Conservation (phyloP, 1,140 invertebrate species). For the Ips nitidus region DNA sequence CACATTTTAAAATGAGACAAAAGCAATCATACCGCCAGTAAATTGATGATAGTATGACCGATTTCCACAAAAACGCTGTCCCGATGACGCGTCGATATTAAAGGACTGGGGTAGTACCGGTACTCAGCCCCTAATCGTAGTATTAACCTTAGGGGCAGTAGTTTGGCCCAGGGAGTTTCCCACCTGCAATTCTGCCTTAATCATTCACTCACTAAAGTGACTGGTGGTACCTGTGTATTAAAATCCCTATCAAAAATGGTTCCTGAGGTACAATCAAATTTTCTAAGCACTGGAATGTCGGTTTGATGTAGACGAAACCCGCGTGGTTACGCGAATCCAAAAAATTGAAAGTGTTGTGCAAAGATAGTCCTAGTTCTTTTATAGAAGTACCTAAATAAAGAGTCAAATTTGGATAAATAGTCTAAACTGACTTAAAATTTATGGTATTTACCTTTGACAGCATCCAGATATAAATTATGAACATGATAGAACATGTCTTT, state of each 20-base stretch:
- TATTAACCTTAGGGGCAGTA: slow-evolving; percentile 77
- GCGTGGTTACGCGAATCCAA: slow-evolving; percentile 80
- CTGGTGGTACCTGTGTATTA: slow-evolving; percentile 69
- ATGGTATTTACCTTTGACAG: slow-evolving; percentile 63
- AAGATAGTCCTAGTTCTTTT: slow-evolving; percentile 71
- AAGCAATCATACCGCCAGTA: slow-evolving; percentile 62
- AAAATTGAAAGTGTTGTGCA: slow-evolving; percentile 63
- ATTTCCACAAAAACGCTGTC: slow-evolving; percentile 86
- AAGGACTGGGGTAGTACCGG: slow-evolving; percentile 84
- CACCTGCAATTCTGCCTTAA: slow-evolving; percentile 56
- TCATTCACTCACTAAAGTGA: no score
- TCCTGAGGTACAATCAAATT: slow-evolving; percentile 73
- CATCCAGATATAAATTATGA: slow-evolving; percentile 75
- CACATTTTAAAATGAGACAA: slow-evolving; percentile 13
- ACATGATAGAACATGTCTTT: slow-evolving; percentile 79
- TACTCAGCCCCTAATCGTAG: slow-evolving; percentile 83
- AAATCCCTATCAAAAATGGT: slow-evolving; percentile 78
- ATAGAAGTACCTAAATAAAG: slow-evolving; percentile 67
- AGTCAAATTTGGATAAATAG: neutral
- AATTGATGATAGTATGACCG: slow-evolving; percentile 88
- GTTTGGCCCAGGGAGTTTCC: slow-evolving; percentile 85
- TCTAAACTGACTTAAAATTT: neutral
- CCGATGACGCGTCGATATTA: slow-evolving; percentile 77
- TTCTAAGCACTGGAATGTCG: slow-evolving; percentile 81
- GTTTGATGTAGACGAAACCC: slow-evolving; percentile 81